These are phyloP conservation scores for Apeltes quadracus DNA, from an alignment of 2,113 vertebrate species.

Conservation along the genomic window DNA sequence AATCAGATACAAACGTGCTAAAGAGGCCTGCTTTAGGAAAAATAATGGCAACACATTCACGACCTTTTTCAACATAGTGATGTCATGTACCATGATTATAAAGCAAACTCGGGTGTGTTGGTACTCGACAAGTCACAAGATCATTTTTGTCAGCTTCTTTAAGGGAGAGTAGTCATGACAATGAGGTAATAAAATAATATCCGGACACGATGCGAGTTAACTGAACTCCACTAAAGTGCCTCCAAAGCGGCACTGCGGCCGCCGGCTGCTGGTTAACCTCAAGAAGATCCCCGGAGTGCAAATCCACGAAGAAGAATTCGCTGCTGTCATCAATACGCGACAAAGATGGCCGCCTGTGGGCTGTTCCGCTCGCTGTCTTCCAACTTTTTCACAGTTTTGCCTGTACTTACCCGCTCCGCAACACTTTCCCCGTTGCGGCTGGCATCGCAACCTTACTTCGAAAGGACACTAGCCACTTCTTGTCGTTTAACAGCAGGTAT, in stretches of 20 bases:
- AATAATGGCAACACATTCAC: neutral
- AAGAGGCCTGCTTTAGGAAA: too few species aligned
- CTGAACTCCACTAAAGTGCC: neutral
- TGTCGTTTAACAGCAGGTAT: constrained; percentile 74
- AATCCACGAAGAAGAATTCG: constrained; percentile 34
- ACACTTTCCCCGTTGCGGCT: constrained; percentile 35
- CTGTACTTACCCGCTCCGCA: constrained; percentile 52
- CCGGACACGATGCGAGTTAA: neutral
- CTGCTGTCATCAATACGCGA: constrained; percentile 62
- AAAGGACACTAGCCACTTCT: constrained; percentile 66
- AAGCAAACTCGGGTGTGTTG: neutral
- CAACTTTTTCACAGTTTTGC: constrained; percentile 67
- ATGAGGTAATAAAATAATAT: neutral
- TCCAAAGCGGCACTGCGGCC: neutral
- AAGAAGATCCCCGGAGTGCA: neutral
- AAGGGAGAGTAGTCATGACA: neutral
- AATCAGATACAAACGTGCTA: too few species aligned
- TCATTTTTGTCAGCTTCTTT: neutral
- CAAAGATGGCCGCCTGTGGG: constrained; percentile 76
- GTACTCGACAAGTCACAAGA: neutral
- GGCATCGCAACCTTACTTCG: constrained; percentile 39
- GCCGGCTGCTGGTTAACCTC: neutral
- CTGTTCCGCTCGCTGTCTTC: constrained; percentile 70
- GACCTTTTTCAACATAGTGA: neutral
- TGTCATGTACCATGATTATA: neutral